phyloP scores from a whole-genome alignment of 2,113 vertebrate genomes.

The Equus quagga region DNA sequence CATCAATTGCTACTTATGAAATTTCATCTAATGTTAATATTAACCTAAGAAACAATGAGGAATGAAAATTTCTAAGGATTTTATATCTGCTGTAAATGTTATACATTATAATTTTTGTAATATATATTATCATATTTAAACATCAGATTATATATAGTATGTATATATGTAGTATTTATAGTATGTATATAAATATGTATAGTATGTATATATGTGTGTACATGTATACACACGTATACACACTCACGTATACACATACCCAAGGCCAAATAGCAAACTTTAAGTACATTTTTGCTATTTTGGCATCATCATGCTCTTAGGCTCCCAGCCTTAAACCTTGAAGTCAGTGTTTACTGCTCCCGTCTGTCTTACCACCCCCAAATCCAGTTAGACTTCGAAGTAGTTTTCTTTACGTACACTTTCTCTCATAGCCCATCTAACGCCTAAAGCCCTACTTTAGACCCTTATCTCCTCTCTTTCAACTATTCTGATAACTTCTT shows the following conservation, averaged over 20 bases:
- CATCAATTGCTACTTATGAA: not conserved
- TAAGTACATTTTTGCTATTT: not conserved
- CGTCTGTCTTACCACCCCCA: not conserved
- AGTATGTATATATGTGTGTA: not conserved
- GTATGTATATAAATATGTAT: not conserved
- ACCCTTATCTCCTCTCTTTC: not conserved
- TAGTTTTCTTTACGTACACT: not conserved
- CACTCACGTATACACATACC: not conserved
- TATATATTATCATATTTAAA: not conserved
- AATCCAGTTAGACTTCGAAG: not conserved
- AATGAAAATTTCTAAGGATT: not conserved
- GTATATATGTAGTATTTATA: not conserved
- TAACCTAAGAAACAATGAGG: constrained; percentile 8
- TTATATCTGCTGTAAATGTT: not conserved
- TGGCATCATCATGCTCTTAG: not conserved
- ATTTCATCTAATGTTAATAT: constrained; percentile 27
- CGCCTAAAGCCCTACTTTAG: not conserved
- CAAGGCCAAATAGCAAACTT: not conserved
- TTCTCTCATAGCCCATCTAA: not conserved
- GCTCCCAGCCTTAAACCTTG: not conserved
- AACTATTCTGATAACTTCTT: not conserved
- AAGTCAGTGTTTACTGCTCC: not conserved
- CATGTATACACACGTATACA: not conserved
- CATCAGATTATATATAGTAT: not conserved
- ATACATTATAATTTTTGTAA: not conserved